Percentiles rank a stretch among this genome's conserved stretches.
These are phyloP conservation scores for Cetoscarus ocellatus DNA, from an alignment of 2,797 vertebrate species.

Conservation along the genomic window DNA sequence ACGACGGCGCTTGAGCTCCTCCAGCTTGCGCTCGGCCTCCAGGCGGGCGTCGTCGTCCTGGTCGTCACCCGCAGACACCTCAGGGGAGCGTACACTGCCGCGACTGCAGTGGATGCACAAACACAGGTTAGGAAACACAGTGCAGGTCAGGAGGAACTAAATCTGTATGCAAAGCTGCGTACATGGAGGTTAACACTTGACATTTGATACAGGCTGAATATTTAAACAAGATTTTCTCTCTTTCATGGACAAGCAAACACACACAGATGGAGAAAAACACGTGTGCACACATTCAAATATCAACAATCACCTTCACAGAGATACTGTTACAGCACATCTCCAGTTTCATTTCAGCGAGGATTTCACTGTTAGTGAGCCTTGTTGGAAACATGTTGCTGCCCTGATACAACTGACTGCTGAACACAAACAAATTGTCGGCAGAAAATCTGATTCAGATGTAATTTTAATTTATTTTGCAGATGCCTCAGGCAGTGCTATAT, in stretches of 20 bases:
- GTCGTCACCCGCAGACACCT: constrained; percentile 53
- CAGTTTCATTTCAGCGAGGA: constrained; percentile 48
- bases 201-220: constrained; percentile 61
- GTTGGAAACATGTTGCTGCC: constrained; percentile 35
- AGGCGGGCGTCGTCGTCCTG: constrained; percentile 81
- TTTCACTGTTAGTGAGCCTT: constrained; percentile 33
- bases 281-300: constrained; percentile 35
- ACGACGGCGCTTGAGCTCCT: constrained; percentile 91
- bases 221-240: constrained; percentile 49
- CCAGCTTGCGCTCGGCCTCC: constrained; percentile 91
- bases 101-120: constrained; percentile 76
- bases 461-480: constrained; percentile 39
- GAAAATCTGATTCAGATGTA: constrained; percentile 39
- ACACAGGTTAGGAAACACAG: neutral
- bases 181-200: constrained; percentile 34
- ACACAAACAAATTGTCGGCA: constrained; percentile 29
- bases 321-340: constrained; percentile 67
- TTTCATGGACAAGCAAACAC: constrained; percentile 34
- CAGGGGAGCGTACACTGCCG: constrained; percentile 77
- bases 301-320: constrained; percentile 49
- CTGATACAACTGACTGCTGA: constrained; percentile 11
- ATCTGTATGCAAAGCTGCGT: neutral
- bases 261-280: neutral
- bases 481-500: constrained; percentile 17
- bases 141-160: constrained; percentile 14